A percentile compares a stretch with the other conserved stretches of the same genome.
phyloP scores from a whole-genome alignment of 1,140 invertebrate genomes.

The Drosophila ercepeae region DNA sequence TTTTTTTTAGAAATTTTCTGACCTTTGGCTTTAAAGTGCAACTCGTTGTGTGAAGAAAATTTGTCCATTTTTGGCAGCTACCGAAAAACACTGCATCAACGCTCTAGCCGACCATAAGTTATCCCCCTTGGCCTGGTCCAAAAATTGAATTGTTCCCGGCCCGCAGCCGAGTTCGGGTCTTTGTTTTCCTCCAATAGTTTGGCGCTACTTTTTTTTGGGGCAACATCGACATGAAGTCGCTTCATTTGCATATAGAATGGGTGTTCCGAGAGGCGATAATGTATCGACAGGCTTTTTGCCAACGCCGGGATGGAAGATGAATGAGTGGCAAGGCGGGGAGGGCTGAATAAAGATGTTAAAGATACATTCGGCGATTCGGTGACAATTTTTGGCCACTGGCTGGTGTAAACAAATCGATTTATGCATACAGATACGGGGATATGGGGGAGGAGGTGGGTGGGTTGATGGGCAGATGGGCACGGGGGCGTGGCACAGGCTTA shows the following conservation, averaged over 20 bases:
- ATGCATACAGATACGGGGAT: constrained; percentile 50
- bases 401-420: constrained; percentile 61
- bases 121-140: constrained; percentile 11
- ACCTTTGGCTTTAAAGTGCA: neutral
- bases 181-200: constrained; percentile 22
- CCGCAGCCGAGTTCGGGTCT: constrained; percentile 3
- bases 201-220: neutral
- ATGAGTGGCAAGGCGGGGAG: neutral
- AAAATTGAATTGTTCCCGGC: constrained; percentile 57
- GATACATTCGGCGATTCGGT: constrained; percentile 40
- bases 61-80: constrained; percentile 16
- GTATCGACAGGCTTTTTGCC: constrained; percentile 56
- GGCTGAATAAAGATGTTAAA: constrained; percentile 55
- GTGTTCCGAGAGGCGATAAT: constrained; percentile 36
- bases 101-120: neutral
- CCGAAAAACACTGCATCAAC: constrained; percentile 1
- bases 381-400: constrained; percentile 32
- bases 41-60: neutral
- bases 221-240: constrained; percentile 2
- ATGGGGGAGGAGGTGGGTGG: no score
- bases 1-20: neutral
- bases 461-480: constrained; percentile 17
- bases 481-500: constrained; percentile 4
- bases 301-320: constrained; percentile 12
- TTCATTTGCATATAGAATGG: constrained; percentile 61